Conservation (phyloP, 1,140 invertebrate species). For the Amphibalanus amphitrite region DNA sequence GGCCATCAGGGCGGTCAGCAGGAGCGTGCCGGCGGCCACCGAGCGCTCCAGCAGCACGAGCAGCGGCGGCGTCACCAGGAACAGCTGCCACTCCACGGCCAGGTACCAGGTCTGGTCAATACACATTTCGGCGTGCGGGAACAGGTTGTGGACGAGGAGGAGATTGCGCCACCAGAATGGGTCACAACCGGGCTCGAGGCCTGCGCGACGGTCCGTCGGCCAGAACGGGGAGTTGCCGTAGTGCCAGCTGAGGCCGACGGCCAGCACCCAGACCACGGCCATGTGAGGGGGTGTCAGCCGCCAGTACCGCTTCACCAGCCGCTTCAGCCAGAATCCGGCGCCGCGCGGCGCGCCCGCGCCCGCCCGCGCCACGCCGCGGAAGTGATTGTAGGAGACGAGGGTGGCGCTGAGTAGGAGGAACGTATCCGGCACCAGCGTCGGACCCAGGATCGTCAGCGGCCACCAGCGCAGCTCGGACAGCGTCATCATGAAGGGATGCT, state of each 20-base stretch:
- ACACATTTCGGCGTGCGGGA: constrained; percentile 1
- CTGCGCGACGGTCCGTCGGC: neutral
- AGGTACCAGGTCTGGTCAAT: constrained; percentile 1
- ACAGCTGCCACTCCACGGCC: neutral
- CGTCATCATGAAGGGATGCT: neutral
- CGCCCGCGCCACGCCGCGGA: neutral
- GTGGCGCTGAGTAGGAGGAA: constrained; percentile 1
- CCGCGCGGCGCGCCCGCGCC: neutral
- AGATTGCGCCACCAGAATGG: neutral
- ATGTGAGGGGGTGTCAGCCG: neutral
- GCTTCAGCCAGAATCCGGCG: neutral
- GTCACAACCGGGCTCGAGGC: neutral
- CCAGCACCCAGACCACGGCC: neutral
- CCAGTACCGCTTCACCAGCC: neutral
- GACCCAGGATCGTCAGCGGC: neutral
- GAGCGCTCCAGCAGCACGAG: neutral
- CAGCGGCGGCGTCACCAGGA: neutral
- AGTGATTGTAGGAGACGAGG: neutral
- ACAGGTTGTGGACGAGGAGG: neutral
- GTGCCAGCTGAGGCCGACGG: neutral
- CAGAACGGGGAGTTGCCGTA: neutral
- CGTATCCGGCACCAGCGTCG: neutral
- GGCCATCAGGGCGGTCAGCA: neutral
- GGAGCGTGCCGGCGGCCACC: neutral
- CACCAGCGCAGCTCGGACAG: neutral